A percentile compares a stretch with the other conserved stretches of the same genome.
phyloP scores from a whole-genome alignment of 2,797 vertebrate species.

The Cheirogaleus major region DNA sequence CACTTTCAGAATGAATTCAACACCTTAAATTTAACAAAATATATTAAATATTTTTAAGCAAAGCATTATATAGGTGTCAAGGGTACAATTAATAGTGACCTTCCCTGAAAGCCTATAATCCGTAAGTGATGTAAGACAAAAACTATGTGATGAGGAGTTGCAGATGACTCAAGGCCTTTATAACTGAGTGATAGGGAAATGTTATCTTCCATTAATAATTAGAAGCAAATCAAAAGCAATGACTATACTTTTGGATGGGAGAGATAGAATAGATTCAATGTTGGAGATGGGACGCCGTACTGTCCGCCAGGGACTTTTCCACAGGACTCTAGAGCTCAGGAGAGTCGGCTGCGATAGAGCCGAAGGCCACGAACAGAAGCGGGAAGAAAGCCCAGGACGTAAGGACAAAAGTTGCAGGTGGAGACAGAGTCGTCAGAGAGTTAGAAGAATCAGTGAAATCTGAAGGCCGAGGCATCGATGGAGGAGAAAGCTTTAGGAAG shows the following conservation, averaged over 20 bases:
- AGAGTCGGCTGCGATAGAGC: neutral
- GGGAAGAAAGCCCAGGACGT: neutral
- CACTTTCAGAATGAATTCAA: neutral
- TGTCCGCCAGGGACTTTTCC: too few relatives aligned
- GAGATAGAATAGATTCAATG: rapidly evolving
- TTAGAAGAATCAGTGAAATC: neutral
- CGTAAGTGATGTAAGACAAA: neutral
- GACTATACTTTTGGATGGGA: neutral
- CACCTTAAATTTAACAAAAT: neutral
- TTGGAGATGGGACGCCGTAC: neutral
- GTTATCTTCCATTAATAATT: neutral
- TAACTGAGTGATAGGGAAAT: neutral
- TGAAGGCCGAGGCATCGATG: too few relatives aligned
- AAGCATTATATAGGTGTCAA: too few relatives aligned
- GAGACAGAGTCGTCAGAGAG: neutral
- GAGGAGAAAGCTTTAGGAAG: neutral
- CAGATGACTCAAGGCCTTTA: neutral
- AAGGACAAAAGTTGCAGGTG: neutral
- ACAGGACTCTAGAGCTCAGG: neutral
- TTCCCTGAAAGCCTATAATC: neutral
- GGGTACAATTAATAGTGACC: neutral
- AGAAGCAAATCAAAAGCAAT: neutral
- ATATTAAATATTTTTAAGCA: neutral
- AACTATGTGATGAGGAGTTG: neutral
- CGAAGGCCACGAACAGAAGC: neutral